phyloP scores from a whole-genome alignment of 2,113 vertebrate species.

The mouse (Mus musculus) region GRCm39 chr5:137252001-137252500 shows the following conservation, averaged over 20 bases:
- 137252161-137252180: not conserved
- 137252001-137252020: not conserved
- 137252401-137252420: not conserved
- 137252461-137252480: rapidly evolving
- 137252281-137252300: rapidly evolving
- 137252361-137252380: not conserved
- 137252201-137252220: not conserved
- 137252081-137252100: rapidly evolving
- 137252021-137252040: not conserved
- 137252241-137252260: not conserved
- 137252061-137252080: rapidly evolving
- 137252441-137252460: rapidly evolving
- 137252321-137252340: no score
- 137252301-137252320: no score
- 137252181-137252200: rapidly evolving
- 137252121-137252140: not conserved
- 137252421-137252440: rapidly evolving
- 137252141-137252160: rapidly evolving
- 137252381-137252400: rapidly evolving
- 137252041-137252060: not conserved
- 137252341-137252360: rapidly evolving
- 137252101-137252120: not conserved
- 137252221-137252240: not conserved
- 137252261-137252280: rapidly evolving
- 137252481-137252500: rapidly evolving